Conservation (phyloP, 2,797 vertebrate genomes). For the Aythya fuligula region DNA sequence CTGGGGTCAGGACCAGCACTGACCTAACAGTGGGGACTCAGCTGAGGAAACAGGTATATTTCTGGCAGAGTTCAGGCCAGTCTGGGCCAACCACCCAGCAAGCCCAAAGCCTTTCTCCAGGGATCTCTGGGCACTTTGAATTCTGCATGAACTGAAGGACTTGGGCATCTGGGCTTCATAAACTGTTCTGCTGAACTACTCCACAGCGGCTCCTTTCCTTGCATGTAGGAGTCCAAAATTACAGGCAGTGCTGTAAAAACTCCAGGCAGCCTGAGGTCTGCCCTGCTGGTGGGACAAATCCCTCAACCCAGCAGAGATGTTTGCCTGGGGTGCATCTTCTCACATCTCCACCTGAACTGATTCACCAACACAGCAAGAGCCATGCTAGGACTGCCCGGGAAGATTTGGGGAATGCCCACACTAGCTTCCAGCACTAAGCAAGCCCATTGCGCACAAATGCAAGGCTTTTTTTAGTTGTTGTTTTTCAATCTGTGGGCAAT, state of each 20-base stretch:
- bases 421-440: accelerated
- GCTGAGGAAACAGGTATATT: neutral
- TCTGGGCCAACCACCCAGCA: accelerated
- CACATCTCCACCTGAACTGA: neutral
- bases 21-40: neutral
- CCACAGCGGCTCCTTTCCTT: neutral
- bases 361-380: accelerated
- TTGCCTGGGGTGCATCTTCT: neutral
- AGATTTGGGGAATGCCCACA: neutral
- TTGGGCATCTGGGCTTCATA: neutral
- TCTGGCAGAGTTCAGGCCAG: neutral
- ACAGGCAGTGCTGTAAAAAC: neutral
- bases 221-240: neutral
- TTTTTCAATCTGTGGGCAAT: neutral
- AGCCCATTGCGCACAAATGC: neutral
- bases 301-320: neutral
- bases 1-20: neutral
- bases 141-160: neutral
- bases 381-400: neutral
- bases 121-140: neutral
- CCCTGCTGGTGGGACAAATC: no score
- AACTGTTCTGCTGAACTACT: neutral
- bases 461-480: neutral
- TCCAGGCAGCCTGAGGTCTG: neutral
- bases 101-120: neutral